Conservation (phyloP, 2,797 vertebrate species). For the Phoxinus dragarum region DNA sequence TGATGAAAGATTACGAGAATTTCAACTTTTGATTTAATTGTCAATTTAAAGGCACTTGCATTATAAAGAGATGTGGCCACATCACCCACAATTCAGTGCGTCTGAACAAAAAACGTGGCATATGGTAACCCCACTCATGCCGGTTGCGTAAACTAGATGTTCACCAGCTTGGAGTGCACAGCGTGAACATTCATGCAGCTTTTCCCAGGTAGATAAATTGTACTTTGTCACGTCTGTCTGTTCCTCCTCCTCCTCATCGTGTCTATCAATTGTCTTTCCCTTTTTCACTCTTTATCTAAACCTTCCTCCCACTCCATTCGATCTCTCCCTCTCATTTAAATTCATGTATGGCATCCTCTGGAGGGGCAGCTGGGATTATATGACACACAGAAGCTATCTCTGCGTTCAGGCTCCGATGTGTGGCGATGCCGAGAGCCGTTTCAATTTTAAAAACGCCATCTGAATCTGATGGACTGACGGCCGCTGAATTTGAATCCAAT, state of each 20-base stretch:
- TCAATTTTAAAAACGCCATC: neutral
- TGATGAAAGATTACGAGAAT: neutral
- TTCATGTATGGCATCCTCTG: slow-evolving; percentile 36
- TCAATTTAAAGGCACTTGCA: neutral
- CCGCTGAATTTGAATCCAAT: neutral
- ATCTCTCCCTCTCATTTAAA: slow-evolving; percentile 39
- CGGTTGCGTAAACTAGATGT: slow-evolving; percentile 59
- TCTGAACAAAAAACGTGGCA: slow-evolving; percentile 19
- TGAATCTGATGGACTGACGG: slow-evolving; percentile 8
- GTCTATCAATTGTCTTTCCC: slow-evolving; percentile 35
- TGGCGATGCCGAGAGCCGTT: slow-evolving; percentile 30
- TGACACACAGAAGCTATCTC: slow-evolving; percentile 27
- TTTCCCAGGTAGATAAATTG: slow-evolving; percentile 76
- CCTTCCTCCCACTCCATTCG: slow-evolving; percentile 17
- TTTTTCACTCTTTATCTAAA: slow-evolving; percentile 40
- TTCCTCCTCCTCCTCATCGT: neutral
- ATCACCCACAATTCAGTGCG: slow-evolving; percentile 59
- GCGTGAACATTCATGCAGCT: slow-evolving; percentile 55
- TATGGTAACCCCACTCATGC: slow-evolving; percentile 22
- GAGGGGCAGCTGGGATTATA: slow-evolving; percentile 25
- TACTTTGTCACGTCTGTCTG: slow-evolving; percentile 30
- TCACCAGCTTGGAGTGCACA: slow-evolving; percentile 65
- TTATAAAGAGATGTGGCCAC: slow-evolving; percentile 54
- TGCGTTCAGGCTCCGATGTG: neutral
- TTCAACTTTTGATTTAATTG: neutral